Evolutionary conservation across 2,797 vertebrate species (phyloP), one percentile per base, ranked within the genome.

Genomic region (Ctenopoma kingsleyae): DNA sequence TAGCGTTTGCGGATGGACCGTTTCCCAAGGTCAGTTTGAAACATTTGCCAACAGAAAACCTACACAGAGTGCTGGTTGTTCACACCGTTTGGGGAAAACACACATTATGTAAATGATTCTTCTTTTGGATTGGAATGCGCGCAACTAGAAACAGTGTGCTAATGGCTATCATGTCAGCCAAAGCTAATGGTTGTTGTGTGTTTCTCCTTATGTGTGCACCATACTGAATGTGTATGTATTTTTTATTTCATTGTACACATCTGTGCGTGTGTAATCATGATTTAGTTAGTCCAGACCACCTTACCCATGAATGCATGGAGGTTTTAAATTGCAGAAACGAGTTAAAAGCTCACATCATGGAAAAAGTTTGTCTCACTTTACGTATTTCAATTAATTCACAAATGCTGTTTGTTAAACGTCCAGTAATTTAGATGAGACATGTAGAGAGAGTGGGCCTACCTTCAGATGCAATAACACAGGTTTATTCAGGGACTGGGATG

Each of bases 51-150:
- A 87, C 89, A 87, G 88, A 87, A 92, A 94, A 92, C 89, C 88
- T 88, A 91, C 90, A 94, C 89, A 93, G 83, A 91, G 91, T 91
- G 87, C 74, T 80, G 83, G 88, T 93, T 93, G 93, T 93, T 92
- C 91, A 91, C 91, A 89, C 78, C 75, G 83, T 90, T 91, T 92
- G 86, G 91, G 90, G 89, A 89, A 93, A 91, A 93, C 92, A 93
- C 87, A 89, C 93, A 95, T 95, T 95, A 95, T 95, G 94, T 90
- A 95, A 95, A 95, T 95, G 49, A 74, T 89, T 89, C 85, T 85
- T 90, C 85, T 88, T 90, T 91, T 90, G 90, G 88, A 93, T 90
- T 83, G 80, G 66, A 91, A 85, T 59, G 64, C 79, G 81, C 76
- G 88, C 83, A 87, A 71, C 85, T 90, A 88, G 89, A 86, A 89